Base-by-base conservation (phyloP, 2,113 vertebrate species). In the Paracanthobrama guichenoti region DNA sequence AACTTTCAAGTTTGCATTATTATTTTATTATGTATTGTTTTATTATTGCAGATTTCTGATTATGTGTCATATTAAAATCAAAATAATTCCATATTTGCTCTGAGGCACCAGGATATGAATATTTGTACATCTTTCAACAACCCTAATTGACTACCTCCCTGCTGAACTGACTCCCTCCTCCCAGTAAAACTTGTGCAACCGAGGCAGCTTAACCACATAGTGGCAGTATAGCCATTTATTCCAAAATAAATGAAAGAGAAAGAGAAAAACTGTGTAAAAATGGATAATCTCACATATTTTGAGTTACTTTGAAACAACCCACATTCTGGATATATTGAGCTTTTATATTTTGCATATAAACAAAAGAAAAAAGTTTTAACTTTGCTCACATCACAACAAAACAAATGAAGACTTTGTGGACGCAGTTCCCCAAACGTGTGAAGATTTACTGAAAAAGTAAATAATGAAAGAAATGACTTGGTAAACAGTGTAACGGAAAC, bases 141-240 rank as follows among this genome's bases (percentile, higher is more conserved):
- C 12, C 6, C 10, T 69, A 39, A 22, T 22, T 9, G n/a, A 46
- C 35, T 42, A 7, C 18, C 66, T 22, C 28, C 13, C 26, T 64
- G 18, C 35, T 31, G 28, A 69, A 69, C 18, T 72, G 22, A 46
- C 42, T 8, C 6, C 6, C 12, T 24, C 11, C 22, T 26, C 39
- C 6, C 22, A 48, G 12, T 73, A 73, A 67, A 73, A 44, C 71
- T 9, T 26, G 71, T 73, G n/a, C 6, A 46, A 46, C 12, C 6
- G 0, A 73, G 42, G 42, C 42, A 48, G 69, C 12, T 26, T 42
- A 48, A 24, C 42, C 71, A 73, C 71, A 16, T 2, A 48, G 71
- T n/a, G 71, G 42, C 71, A 73, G n/a, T 7, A 44, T 42, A 73
- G 13, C 71, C 42, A 73, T 73, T 73, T 3, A 73, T 48, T 73